A percentile compares a stretch with the other conserved stretches of the same genome.
phyloP scores from a whole-genome alignment of 2,888 invertebrate genomes.

The Saturnia pavonia region DNA sequence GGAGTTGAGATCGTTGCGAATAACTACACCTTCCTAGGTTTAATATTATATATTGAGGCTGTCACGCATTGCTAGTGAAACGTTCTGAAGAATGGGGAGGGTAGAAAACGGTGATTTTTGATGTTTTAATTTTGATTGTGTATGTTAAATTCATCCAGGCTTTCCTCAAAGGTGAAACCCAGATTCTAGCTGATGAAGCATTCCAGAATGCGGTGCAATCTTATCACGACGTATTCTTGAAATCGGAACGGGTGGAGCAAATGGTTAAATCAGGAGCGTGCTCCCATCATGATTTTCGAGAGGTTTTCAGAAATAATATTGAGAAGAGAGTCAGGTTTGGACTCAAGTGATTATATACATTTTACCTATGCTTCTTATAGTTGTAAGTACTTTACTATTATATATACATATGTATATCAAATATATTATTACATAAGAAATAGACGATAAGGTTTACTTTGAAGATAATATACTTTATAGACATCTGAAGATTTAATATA shows the following conservation, averaged over 20 bases:
- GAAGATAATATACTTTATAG: background rate
- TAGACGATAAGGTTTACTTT: background rate
- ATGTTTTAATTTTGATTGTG: background rate
- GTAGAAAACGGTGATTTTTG: too few relatives aligned
- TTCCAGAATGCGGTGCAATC: conserved; percentile 99
- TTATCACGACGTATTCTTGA: conserved; percentile 97
- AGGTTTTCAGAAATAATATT: conserved; percentile 97
- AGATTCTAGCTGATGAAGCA: conserved; percentile 98
- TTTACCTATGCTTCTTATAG: conserved; percentile 22
- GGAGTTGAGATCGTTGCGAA: too few relatives aligned
- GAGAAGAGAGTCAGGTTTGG: conserved; percentile 96
- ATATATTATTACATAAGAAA: background rate
- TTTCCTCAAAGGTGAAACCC: conserved; percentile 99
- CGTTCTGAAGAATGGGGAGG: too few relatives aligned
- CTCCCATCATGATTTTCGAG: conserved; percentile 98
- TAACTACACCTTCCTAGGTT: too few relatives aligned
- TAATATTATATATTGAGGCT: too few relatives aligned
- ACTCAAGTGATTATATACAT: conserved; percentile 23
- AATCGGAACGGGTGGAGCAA: conserved; percentile 96
- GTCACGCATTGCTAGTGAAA: too few relatives aligned
- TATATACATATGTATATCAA: conserved; percentile 8
- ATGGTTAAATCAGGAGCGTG: conserved; percentile 99
- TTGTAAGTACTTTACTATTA: conserved; percentile 18
- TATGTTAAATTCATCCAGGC: conserved; percentile 76
- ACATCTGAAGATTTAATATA: background rate